These are phyloP conservation scores for Ichneumoninae sp. DNA, from an alignment of 2,888 invertebrate genomes.

Conservation along the genomic window DNA sequence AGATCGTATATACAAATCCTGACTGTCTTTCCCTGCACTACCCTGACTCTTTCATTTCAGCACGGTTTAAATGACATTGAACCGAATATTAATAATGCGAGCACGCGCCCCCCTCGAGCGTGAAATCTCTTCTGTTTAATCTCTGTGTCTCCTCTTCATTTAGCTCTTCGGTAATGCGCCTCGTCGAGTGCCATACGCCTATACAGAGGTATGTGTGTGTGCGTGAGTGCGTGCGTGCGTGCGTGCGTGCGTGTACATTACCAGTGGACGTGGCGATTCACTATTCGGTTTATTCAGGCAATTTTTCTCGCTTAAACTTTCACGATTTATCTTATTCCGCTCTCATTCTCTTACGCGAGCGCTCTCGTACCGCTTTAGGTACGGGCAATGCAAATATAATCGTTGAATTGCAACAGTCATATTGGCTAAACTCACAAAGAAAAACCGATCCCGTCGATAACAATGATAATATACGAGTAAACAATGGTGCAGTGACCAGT, in stretches of 20 bases:
- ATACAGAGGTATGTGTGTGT: not conserved
- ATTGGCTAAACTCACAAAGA: slow-evolving; percentile 65
- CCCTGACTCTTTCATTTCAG: slow-evolving; percentile 27
- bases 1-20: not conserved
- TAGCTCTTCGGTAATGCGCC: not conserved
- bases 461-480: slow-evolving; percentile 72
- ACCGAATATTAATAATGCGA: slow-evolving; percentile 71
- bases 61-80: slow-evolving; percentile 61
- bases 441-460: slow-evolving; percentile 65
- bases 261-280: not conserved
- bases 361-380: not conserved
- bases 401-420: slow-evolving; percentile 69
- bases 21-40: not conserved
- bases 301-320: slow-evolving; percentile 20
- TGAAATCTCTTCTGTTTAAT: not conserved
- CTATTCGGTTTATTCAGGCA: not conserved
- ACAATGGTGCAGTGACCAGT: slow-evolving; percentile 73
- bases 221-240: not conserved
- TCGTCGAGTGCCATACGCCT: not conserved
- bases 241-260: not conserved
- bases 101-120: slow-evolving; percentile 23
- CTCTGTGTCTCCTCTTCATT: slow-evolving; percentile 10
- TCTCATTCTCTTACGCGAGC: slow-evolving; percentile 1
- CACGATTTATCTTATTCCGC: not conserved
- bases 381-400: slow-evolving; percentile 58